A percentile compares a stretch with the other conserved stretches of the same genome.
These are phyloP conservation scores for Cathartes aura DNA, from an alignment of 2,113 vertebrate species.

Conservation along the genomic window DNA sequence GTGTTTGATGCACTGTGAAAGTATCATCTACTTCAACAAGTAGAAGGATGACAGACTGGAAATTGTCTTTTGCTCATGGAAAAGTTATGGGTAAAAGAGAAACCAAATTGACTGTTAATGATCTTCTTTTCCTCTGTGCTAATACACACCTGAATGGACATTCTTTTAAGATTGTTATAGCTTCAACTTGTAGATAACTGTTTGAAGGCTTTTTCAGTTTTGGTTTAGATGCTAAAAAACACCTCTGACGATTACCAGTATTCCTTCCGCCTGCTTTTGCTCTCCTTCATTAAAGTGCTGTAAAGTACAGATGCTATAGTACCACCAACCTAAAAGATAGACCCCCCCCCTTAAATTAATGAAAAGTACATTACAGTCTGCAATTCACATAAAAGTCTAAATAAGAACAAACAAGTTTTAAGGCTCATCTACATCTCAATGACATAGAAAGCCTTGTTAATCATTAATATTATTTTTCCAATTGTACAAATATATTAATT, in stretches of 20 bases:
- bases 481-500: not conserved
- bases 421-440: not conserved
- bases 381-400: not conserved
- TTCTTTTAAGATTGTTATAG: not conserved
- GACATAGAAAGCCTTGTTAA: not conserved
- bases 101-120: not conserved
- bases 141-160: not conserved
- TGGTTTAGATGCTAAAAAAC: not conserved
- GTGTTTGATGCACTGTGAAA: not conserved
- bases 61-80: not conserved
- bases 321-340: not conserved
- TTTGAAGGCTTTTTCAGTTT: not conserved
- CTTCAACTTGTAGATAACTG: not conserved
- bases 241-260: not conserved
- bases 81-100: not conserved
- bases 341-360: not conserved
- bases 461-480: not conserved
- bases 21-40: not conserved
- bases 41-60: not conserved
- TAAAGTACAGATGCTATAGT: not conserved
- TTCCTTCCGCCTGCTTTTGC: not conserved
- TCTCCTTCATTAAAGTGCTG: not conserved
- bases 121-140: not conserved
- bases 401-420: not conserved
- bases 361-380: not conserved